Evolutionary conservation across 2,888 invertebrate genomes (phyloP), one percentile per base, ranked within the genome.

Genomic region (Didymodactylos carnosus): DNA sequence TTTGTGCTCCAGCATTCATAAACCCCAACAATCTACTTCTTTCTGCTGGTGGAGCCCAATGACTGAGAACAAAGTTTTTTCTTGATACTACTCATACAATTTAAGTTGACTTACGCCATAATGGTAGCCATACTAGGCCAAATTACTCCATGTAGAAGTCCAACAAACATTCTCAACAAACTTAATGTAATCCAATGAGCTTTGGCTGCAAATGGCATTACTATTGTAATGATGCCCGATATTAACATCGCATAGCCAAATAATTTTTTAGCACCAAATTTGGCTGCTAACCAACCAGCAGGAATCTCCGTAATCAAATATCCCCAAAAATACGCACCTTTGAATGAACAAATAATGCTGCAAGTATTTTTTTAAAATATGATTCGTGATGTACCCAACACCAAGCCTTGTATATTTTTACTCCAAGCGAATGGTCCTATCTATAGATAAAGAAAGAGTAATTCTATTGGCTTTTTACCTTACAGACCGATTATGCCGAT

Each of bases 61-160:
- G 71, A n/a, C n/a, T n/a, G n/a, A n/a, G n/a, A n/a, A n/a, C n/a
- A n/a, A n/a, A n/a, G n/a, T n/a, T n/a, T n/a, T n/a, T n/a, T n/a
- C n/a, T n/a, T n/a, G n/a, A n/a, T n/a, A n/a, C n/a, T n/a, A n/a
- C n/a, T n/a, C n/a, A n/a, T n/a, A n/a, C n/a, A n/a, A n/a, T n/a
- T n/a, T n/a, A n/a, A n/a, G n/a, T n/a, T n/a, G n/a, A n/a, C n/a
- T n/a, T n/a, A n/a, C 7, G 75, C 72, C 75, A 69, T 70, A 39
- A 75, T 70, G 14, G 62, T 80, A 79, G 46, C 77, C 73, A 23
- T 79, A 71, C 14, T 77, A 78, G 69, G 77, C 53, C 70, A 79
- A 39, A 39, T 80, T 78, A 78, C 69, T 13, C 75, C 74, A 71
- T 74, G 74, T 39, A 62, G 71, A 23, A 73, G 27, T n/a, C 75